Percentiles rank a stretch among this genome's conserved stretches.
Conservation (phyloP, 2,888 invertebrate species). For the Patella pellucida region DNA sequence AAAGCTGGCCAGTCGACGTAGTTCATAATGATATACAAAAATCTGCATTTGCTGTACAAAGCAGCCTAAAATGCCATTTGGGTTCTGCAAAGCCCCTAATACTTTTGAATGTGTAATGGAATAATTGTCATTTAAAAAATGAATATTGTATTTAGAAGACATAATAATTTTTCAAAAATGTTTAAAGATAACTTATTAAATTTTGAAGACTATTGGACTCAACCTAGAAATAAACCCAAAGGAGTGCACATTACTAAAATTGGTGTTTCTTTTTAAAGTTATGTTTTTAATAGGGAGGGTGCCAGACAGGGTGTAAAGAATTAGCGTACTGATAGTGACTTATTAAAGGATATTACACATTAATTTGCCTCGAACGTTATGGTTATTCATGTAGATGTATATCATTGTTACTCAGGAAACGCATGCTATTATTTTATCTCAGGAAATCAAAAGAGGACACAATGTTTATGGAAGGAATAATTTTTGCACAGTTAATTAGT, state of each 20-base stretch:
- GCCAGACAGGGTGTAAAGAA: background rate
- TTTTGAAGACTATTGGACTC: background rate
- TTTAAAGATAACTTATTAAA: background rate
- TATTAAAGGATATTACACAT: too few species aligned
- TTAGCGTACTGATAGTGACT: background rate
- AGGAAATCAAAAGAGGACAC: too few species aligned
- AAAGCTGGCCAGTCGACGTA: background rate
- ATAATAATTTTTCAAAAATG: background rate
- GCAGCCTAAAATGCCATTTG: conserved; percentile 14
- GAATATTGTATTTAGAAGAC: background rate
- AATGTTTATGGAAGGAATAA: too few species aligned
- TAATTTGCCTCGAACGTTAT: too few species aligned
- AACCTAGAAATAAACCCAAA: background rate
- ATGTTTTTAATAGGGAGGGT: background rate
- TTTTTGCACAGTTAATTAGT: too few species aligned
- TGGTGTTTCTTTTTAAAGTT: background rate
- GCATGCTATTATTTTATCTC: too few species aligned
- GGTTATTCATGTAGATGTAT: too few species aligned
- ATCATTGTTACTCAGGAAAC: too few species aligned
- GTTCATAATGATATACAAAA: background rate
- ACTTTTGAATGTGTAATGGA: background rate
- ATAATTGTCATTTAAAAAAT: background rate
- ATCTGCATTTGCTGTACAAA: background rate
- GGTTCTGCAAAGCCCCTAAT: background rate
- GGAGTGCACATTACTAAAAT: background rate